phyloP scores from a whole-genome alignment of 2,888 invertebrate genomes.

The Perizoma flavofasciatum region DNA sequence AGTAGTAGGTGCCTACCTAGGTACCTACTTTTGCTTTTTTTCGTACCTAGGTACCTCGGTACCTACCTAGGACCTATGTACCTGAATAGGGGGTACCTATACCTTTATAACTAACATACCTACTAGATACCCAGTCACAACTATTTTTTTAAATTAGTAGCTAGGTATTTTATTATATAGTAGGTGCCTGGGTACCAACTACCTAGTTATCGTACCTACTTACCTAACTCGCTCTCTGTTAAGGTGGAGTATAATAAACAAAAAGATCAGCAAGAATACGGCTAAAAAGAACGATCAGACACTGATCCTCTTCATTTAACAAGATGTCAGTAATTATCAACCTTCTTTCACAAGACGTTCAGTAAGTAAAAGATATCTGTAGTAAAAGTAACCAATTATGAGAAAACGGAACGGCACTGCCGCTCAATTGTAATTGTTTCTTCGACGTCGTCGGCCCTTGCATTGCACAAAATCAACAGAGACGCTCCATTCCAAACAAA shows the following conservation, averaged over 20 bases:
- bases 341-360: background rate
- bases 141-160: too few species aligned
- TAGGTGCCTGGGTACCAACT: too few species aligned
- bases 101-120: background rate
- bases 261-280: background rate
- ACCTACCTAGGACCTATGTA: too few species aligned
- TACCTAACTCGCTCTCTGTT: too few species aligned
- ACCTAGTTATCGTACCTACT: too few species aligned
- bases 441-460: conserved; percentile 16
- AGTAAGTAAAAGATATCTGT: conserved; percentile 19
- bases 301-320: background rate
- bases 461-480: conserved; percentile 37
- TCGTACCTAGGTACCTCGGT: too few species aligned
- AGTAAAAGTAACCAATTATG: conserved; percentile 34
- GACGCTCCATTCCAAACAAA: conserved; percentile 41
- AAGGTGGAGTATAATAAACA: too few species aligned
- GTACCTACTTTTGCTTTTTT: background rate
- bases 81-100: too few species aligned
- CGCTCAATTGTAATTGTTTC: conserved; percentile 54
- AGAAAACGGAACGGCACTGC: conserved; percentile 52
- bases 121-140: background rate
- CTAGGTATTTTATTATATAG: too few species aligned
- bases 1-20: conserved; percentile 4
- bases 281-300: background rate
- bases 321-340: conserved; percentile 2